Evolutionary conservation across 2,113 vertebrate species (phyloP), one percentile per base, ranked within the genome.

Genomic region (Vireo altiloquus): DNA sequence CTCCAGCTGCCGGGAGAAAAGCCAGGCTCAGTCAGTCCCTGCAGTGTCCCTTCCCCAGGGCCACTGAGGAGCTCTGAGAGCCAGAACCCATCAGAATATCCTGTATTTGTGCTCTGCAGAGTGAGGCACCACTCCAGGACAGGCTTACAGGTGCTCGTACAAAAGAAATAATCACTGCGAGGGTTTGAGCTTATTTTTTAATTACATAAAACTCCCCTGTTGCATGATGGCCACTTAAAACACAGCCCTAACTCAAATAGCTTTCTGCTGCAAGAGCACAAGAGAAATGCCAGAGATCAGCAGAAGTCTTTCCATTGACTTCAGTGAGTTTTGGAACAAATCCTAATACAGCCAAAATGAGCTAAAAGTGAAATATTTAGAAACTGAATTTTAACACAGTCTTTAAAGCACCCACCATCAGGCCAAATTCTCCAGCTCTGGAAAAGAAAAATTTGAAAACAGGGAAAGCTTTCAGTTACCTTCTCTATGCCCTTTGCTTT

Each of bases 1-100:
- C 96, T 99, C 99, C 94, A 99, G 97, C 99, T 99, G 98, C 46
- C 70, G 40, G 72, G 64, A 56, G 94, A 56, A 56, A 95, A 76
- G 22, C 1, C 8, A 82, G 52, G 33, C 6, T 77, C 50, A 49
- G 30, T 13, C 64, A 52, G 37, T 5, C 52, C 44, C 69, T 54
- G 24, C 20, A 40, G 61, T 14, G 54, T 31, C 47, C 56, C 71
- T n/a, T 50, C 75, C 47, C 54, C 2, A 40, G 54, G 9, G 25
- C 18, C 90, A 33, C 44, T 75, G 50, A n/a, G 30, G 31, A 94
- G n/a, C 31, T 68, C 47, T 68, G 56, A 86, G 44, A 74, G 53
- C 35, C 82, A 92, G 35, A 21, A 4, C 35, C 25, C 47, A 71
- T 53, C 76, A 57, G 18, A 61, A 5, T 63, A 13, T 8, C 42